phyloP scores from a whole-genome alignment of 1,140 invertebrate species.

The Saccostrea echinata region DNA sequence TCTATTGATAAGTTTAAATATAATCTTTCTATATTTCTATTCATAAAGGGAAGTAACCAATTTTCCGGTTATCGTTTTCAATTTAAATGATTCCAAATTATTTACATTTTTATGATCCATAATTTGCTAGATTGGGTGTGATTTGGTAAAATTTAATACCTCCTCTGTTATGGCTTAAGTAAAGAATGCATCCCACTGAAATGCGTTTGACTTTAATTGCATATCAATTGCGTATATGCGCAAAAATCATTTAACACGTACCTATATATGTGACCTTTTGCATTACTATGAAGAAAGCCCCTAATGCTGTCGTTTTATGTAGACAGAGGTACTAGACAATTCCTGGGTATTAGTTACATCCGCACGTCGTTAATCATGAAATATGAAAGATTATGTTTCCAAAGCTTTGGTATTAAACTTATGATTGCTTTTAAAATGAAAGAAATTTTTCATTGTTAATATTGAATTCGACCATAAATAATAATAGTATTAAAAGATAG shows the following conservation, averaged over 20 bases:
- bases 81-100: conserved; percentile 3
- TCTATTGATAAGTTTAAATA: conserved; percentile 29
- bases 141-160: neutral
- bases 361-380: neutral
- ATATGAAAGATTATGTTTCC: conserved; percentile 1
- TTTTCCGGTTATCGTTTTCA: conserved; percentile 32
- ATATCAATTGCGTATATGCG: neutral
- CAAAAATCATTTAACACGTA: conserved; percentile 29
- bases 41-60: conserved; percentile 25
- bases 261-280: neutral
- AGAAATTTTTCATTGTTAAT: neutral
- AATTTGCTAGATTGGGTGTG: conserved; percentile 27
- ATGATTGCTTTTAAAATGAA: neutral
- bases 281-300: neutral
- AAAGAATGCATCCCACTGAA: neutral
- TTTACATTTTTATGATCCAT: neutral
- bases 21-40: conserved; percentile 33
- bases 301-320: neutral
- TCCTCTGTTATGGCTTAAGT: neutral
- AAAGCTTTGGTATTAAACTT: neutral
- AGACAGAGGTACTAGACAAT: neutral
- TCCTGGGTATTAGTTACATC: conserved; percentile 3
- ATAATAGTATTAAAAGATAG: neutral
- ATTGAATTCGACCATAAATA: neutral
- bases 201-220: neutral